A percentile compares a stretch with the other conserved stretches of the same genome.
These are phyloP conservation scores for Caenorhabditis imperialis DNA, from an alignment of 2,888 invertebrate species.

Conservation along the genomic window DNA sequence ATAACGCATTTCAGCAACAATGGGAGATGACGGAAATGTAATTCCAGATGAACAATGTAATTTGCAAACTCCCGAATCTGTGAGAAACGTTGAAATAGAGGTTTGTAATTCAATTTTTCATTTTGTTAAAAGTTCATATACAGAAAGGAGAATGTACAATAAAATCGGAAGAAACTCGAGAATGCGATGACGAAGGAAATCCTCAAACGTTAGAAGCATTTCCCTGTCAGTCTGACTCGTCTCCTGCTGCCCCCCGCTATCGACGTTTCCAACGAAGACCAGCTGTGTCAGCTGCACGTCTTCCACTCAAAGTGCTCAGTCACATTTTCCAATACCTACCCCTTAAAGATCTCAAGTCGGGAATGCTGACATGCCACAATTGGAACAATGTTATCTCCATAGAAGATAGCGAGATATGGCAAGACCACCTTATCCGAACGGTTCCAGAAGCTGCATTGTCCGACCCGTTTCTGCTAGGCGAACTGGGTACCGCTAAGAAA, in stretches of 20 bases:
- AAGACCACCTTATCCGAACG: conserved; percentile 88
- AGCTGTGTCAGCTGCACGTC: conserved; percentile 63
- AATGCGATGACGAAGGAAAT: conserved; percentile 54
- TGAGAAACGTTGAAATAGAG: too few relatives aligned
- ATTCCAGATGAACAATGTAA: too few relatives aligned
- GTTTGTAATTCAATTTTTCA: not conserved
- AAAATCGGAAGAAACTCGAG: conserved; percentile 13
- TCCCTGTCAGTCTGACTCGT: not conserved
- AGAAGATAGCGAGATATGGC: conserved; percentile 84
- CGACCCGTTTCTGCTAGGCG: conserved; percentile 91
- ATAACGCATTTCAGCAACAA: too few relatives aligned
- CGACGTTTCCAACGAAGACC: conserved; percentile 37
- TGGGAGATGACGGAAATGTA: too few relatives aligned
- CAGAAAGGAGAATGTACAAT: too few relatives aligned
- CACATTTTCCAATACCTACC: conserved; percentile 68
- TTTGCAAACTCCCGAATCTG: too few relatives aligned
- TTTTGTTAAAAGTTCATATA: too few relatives aligned
- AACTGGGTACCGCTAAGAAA: conserved; percentile 91
- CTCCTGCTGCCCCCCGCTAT: not conserved
- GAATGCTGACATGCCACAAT: conserved; percentile 91
- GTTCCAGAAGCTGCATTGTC: conserved; percentile 87
- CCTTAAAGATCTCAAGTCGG: conserved; percentile 86
- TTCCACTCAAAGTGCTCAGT: conserved; percentile 68
- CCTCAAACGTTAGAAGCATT: conserved; percentile 2
- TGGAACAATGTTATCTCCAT: conserved; percentile 89